phyloP scores from a whole-genome alignment of 2,797 vertebrate genomes.

The Mormyrops attenuatus region DNA sequence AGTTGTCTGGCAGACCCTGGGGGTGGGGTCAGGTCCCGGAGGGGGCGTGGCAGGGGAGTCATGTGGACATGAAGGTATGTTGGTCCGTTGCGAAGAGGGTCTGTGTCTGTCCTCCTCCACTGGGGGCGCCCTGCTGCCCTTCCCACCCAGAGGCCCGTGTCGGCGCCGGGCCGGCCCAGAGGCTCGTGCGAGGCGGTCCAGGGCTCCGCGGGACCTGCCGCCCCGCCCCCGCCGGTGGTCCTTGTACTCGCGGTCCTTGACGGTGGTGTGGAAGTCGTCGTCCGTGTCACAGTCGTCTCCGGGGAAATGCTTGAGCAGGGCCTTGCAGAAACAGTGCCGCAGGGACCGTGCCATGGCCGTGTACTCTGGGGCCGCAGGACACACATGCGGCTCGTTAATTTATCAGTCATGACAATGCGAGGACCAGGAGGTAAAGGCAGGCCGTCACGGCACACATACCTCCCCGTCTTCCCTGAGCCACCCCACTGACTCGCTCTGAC shows the following conservation, averaged over 20 bases:
- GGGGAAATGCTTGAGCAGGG: slow-evolving; percentile 90
- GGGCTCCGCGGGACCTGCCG: slow-evolving; percentile 50
- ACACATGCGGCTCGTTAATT: neutral
- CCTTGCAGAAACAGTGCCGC: slow-evolving; percentile 88
- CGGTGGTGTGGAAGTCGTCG: slow-evolving; percentile 82
- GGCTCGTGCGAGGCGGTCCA: slow-evolving; percentile 60
- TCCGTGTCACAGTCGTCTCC: slow-evolving; percentile 92
- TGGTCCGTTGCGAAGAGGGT: slow-evolving; percentile 48
- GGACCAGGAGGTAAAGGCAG: neutral
- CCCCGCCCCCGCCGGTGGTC: slow-evolving; percentile 75
- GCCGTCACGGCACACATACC: neutral
- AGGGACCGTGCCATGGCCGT: slow-evolving; percentile 92
- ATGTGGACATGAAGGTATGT: slow-evolving; percentile 26
- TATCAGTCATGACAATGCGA: neutral
- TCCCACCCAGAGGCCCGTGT: slow-evolving; percentile 54
- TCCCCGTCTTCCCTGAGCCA: neutral
- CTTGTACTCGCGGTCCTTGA: slow-evolving; percentile 66
- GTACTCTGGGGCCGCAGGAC: slow-evolving; percentile 68
- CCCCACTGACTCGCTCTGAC: neutral
- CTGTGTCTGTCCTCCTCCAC: slow-evolving; percentile 50
- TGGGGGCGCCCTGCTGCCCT: slow-evolving; percentile 44
- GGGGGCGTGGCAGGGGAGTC: slow-evolving; percentile 25
- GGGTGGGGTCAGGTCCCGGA: slow-evolving; percentile 34
- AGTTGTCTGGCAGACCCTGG: slow-evolving; percentile 51
- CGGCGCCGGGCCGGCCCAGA: slow-evolving; percentile 67